Base-by-base conservation (phyloP, 2,113 vertebrate genomes). In the Psephotus haematonotus region DNA sequence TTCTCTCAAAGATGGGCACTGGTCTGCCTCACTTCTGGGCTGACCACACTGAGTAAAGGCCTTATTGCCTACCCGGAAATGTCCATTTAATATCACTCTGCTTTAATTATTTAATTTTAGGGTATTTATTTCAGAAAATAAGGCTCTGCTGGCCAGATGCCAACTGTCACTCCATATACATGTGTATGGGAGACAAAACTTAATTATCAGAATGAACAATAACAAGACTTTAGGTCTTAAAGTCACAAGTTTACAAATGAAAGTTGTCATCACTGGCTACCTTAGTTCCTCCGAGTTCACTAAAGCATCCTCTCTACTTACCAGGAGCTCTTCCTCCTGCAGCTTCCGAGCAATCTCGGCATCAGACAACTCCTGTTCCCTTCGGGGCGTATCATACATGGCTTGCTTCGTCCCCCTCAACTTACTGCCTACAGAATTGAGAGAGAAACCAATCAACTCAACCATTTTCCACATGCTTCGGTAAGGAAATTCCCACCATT, bases 301-400 rank as follows among this genome's bases (percentile, higher is more conserved):
- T 60, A 85, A 47, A 5, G 17, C 22, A 69, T 2, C 28, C 46
- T 37, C 24, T 85, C 20, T 49, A 19, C 98, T 97, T 86, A 99
- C 99, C 98, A 99, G 97, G 20, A 99, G 93, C 92, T 99, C 99
- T 88, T 99, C 99, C 60, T 99, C 98, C 71, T 99, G 99, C 79
- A 99, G 91, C 79, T 93, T 99, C 86, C 98, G 98, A 79, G 99
- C 99, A 63, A 99, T 99, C 96, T 99, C 99, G 74, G 99, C 97
- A 98, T 99, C 99, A 70, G 97, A 98, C 63, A 98, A 60, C 90
- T 99, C 99, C 95, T 98, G 98, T 44, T 98, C 98, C 39, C 97
- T 98, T 41, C 91, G 97, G 1, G 97, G 97, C 24, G 98, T 74
- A 22, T 98, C 97, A n/a, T 97, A 98, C 24, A 97, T 92, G 55